phyloP scores from a whole-genome alignment of 1,140 invertebrate species.

The Hirudo medicinalis region DNA sequence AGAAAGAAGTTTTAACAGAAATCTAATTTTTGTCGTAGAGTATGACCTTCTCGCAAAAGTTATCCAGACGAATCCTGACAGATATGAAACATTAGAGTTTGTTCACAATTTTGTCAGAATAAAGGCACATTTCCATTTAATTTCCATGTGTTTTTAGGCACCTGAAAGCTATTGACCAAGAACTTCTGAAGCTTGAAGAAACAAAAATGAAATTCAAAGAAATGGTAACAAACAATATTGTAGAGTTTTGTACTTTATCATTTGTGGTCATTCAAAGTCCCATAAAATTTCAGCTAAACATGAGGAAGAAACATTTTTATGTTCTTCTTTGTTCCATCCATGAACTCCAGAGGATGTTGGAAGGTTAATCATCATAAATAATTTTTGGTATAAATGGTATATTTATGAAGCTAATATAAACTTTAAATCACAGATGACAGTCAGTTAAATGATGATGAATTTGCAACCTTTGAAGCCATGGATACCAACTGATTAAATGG shows the following conservation, averaged over 20 bases:
- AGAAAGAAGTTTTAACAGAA: too few species aligned
- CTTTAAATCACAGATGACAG: too few species aligned
- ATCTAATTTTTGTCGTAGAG: conserved; percentile 50
- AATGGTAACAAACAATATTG: too few species aligned
- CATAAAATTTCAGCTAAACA: conserved; percentile 4
- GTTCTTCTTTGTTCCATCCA: background rate
- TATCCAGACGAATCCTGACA: conserved; percentile 74
- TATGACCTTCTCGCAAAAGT: conserved; percentile 81
- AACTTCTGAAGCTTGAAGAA: too few species aligned
- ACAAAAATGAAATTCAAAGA: too few species aligned
- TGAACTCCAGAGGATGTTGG: background rate
- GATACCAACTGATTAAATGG: too few species aligned
- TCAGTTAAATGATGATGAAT: too few species aligned
- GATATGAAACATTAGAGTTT: conserved; percentile 60
- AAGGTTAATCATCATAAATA: background rate
- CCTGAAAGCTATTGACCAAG: too few species aligned
- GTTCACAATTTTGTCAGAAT: background rate
- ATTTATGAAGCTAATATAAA: background rate
- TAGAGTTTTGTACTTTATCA: too few species aligned
- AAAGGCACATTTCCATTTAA: background rate
- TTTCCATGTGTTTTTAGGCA: background rate
- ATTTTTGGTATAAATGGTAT: conserved; percentile 1
- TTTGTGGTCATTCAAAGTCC: too few species aligned
- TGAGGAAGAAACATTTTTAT: conserved; percentile 7
- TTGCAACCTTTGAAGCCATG: too few species aligned